A percentile compares a stretch with the other conserved stretches of the same genome.
Conservation (phyloP, 2,888 invertebrate species). For the Lysandra bellargus region DNA sequence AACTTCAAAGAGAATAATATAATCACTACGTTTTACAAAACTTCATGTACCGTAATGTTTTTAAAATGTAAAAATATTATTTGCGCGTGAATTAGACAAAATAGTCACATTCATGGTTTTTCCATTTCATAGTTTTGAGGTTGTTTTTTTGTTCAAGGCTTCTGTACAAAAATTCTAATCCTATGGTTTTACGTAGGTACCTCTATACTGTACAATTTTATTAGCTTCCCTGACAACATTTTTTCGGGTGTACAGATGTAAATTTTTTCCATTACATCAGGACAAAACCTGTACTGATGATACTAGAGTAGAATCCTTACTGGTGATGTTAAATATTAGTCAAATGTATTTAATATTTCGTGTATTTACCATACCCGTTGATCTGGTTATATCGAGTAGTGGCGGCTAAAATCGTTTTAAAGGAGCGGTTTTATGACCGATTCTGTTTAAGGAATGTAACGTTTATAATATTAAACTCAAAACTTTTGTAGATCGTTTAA, state of each 20-base stretch:
- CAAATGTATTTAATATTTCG: neutral
- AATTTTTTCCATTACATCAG: slow-evolving; percentile 7
- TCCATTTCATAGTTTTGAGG: neutral
- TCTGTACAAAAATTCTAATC: too few relatives aligned
- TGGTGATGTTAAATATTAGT: neutral
- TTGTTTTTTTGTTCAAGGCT: too few relatives aligned
- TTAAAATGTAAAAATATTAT: neutral
- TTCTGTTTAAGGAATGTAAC: neutral
- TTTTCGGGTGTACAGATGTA: neutral
- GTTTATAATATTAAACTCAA: too few relatives aligned
- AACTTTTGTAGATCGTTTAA: too few relatives aligned
- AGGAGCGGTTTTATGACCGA: neutral
- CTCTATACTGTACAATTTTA: slow-evolving; percentile 1
- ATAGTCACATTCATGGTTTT: neutral
- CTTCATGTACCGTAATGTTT: neutral
- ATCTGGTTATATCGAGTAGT: neutral
- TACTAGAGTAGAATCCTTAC: slow-evolving; percentile 4
- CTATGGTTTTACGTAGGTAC: neutral
- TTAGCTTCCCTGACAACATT: neutral
- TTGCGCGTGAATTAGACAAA: neutral
- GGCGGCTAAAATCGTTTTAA: neutral
- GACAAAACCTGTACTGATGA: neutral
- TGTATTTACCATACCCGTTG: slow-evolving; percentile 12
- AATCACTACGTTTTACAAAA: neutral
- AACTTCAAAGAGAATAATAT: too few relatives aligned